Conservation (phyloP, 2,888 invertebrate genomes). For the Nephrotoma flavescens region DNA sequence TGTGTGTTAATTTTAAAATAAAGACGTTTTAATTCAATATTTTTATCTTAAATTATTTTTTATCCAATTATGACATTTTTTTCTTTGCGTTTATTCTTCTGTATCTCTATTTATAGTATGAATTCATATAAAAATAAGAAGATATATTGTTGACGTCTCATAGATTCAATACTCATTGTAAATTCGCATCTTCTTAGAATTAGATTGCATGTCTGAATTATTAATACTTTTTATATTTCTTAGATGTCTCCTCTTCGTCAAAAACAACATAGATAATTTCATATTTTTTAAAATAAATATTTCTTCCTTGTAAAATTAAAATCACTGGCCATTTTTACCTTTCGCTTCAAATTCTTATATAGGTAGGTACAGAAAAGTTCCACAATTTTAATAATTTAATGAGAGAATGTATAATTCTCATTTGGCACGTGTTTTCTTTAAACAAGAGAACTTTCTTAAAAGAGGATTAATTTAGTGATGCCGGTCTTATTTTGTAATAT, state of each 20-base stretch:
- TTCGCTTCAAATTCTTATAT: background rate
- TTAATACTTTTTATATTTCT: background rate
- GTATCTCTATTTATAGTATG: background rate
- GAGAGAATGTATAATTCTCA: background rate
- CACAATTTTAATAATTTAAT: background rate
- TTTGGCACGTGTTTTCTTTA: background rate
- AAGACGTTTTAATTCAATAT: background rate
- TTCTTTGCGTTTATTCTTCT: background rate
- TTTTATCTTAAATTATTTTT: background rate
- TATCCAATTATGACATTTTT: background rate
- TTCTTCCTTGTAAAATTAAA: background rate
- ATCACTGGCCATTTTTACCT: background rate
- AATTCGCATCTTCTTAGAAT: background rate
- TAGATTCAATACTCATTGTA: background rate
- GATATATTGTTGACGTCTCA: background rate
- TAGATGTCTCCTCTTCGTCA: background rate
- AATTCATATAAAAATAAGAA: background rate
- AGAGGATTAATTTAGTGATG: background rate
- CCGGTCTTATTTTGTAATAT: background rate
- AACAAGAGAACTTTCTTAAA: background rate
- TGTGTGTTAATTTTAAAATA: background rate
- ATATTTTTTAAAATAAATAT: background rate
- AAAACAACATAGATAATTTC: background rate
- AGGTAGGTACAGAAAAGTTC: background rate
- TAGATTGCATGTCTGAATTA: background rate